These are phyloP conservation scores for Craseonycteris thonglongyai DNA, from an alignment of 2,113 vertebrate species.

Conservation along the genomic window DNA sequence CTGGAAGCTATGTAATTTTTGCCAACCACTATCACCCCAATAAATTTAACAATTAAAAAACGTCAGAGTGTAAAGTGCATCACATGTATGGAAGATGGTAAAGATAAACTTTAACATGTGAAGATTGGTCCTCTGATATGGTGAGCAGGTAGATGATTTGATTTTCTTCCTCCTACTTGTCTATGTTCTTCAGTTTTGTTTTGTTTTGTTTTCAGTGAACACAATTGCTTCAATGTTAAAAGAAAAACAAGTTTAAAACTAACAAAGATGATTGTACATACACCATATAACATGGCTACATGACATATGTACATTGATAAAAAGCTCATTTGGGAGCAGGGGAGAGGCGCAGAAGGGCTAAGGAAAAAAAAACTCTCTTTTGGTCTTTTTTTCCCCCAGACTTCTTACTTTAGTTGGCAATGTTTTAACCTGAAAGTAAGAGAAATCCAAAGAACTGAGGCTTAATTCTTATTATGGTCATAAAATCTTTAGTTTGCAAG, in stretches of 20 bases:
- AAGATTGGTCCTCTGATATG: neutral
- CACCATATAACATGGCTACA: neutral
- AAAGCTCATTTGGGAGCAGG: neutral
- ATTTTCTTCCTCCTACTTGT: neutral
- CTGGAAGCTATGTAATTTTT: no score
- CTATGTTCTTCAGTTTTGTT: neutral
- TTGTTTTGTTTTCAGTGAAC: neutral
- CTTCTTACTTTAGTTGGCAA: neutral
- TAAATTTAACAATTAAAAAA: no score
- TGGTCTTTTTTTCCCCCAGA: neutral
- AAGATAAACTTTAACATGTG: neutral
- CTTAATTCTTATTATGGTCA: neutral
- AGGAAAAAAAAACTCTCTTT: no score
- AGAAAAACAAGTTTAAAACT: neutral
- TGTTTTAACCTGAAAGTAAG: neutral
- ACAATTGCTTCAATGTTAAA: neutral
- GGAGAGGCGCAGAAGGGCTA: neutral
- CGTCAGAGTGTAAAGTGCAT: neutral
- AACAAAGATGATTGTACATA: neutral
- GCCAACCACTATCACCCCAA: no score
- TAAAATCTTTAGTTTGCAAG: neutral
- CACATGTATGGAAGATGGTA: neutral
- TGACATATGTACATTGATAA: neutral
- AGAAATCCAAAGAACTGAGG: neutral
- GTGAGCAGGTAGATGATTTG: neutral